These are phyloP conservation scores for Lethenteron camtschaticum DNA, from an alignment of 2,113 vertebrate species.

Conservation along the genomic window DNA sequence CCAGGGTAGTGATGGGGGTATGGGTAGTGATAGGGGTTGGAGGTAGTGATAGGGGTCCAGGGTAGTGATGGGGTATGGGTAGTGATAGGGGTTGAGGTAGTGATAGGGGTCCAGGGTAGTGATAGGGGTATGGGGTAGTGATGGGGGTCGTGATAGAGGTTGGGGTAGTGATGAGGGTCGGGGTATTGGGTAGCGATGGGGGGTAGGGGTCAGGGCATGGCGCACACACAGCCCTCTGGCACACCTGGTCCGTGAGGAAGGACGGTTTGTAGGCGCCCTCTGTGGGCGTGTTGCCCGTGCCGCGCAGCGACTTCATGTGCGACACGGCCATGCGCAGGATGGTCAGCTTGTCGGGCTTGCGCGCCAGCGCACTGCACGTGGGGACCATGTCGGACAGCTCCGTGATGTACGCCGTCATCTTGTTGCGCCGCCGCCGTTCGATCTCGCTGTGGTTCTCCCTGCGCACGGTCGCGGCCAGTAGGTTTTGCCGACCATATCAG, in stretches of 20 bases:
- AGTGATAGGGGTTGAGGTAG: no score
- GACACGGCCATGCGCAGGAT: conserved; percentile 95
- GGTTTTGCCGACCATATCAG: fast-evolving
- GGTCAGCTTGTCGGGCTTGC: conserved; percentile 91
- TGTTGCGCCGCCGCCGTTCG: conserved; percentile 35
- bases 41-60: no score
- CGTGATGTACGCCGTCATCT: conserved; percentile 49
- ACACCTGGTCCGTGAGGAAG: conserved; percentile 81
- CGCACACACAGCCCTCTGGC: no score
- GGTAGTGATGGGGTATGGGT: no score
- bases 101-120: no score
- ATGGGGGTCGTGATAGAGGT: no score
- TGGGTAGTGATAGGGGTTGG: no score
- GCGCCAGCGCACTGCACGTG: conserved; percentile 77
- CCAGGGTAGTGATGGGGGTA: no score
- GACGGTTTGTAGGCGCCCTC: conserved; percentile 83
- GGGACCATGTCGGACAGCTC: conserved; percentile 89
- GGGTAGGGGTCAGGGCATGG: no score
- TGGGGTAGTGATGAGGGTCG: no score
- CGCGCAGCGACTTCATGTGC: conserved; percentile 85
- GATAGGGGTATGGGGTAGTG: no score
- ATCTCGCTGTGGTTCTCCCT: conserved; percentile 53
- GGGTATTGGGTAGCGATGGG: no score
- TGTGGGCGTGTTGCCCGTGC: conserved; percentile 50
- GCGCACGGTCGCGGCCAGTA: conserved; percentile 7